phyloP scores from a whole-genome alignment of 2,888 invertebrate genomes.

The Drosophila anomalipes region DNA sequence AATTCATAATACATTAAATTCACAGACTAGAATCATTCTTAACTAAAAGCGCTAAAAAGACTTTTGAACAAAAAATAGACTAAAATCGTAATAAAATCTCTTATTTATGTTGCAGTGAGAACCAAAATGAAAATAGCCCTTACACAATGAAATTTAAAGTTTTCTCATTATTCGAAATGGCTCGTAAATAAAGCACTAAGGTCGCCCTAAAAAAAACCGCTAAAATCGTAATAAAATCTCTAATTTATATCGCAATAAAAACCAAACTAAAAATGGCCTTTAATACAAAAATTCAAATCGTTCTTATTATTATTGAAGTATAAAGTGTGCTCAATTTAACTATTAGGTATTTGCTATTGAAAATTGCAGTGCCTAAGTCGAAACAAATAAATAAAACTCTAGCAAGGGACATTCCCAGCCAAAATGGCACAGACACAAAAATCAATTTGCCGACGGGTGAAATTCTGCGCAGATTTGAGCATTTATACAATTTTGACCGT shows the following conservation, averaged over 20 bases:
- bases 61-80: neutral
- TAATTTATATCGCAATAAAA: neutral
- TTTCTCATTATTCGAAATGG: neutral
- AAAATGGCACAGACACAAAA: conserved; percentile 4
- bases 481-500: neutral
- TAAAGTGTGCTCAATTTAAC: neutral
- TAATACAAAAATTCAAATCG: neutral
- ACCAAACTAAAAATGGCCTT: too few relatives aligned
- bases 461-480: conserved; percentile 1
- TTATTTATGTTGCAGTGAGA: neutral
- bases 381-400: neutral
- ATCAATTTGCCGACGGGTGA: conserved; percentile 20
- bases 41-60: neutral
- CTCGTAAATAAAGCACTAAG: neutral
- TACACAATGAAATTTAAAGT: neutral
- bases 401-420: too few relatives aligned
- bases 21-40: neutral
- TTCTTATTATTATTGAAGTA: neutral
- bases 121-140: neutral
- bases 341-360: neutral
- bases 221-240: neutral
- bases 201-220: neutral
- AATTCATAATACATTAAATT: neutral
- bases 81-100: neutral
- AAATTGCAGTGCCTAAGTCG: neutral